Evolutionary conservation across 2,888 invertebrate genomes (phyloP), one percentile per base, ranked within the genome.

Genomic region (Dorcus parallelipipedus): DNA sequence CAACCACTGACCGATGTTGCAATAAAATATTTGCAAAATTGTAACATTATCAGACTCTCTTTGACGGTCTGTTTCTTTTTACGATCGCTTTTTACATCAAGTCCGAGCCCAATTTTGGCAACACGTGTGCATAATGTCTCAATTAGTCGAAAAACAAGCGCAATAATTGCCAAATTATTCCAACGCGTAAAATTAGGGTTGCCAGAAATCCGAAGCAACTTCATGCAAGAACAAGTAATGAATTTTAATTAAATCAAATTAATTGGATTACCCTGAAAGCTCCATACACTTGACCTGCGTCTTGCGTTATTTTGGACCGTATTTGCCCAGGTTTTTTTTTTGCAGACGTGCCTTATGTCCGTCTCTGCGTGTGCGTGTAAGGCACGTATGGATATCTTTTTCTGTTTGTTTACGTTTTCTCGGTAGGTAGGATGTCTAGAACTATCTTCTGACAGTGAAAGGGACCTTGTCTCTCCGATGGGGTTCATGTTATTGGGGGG

Each of bases 391-490:
- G 2, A 47, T 39, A 1, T 54, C 49, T 54, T 49, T 49, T 40
- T 41, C 23, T 26, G 49, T 43, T 43, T 23, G 40, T 38, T 58
- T 54, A 54, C 43, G 48, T 42, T 43, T 49, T 45, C 47, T 52
- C 1, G 51, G 38, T 52, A 45, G 51, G 51, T 49, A 43, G 52
- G 65, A 64, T 67, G 61, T 62, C 60, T 60, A 56, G 59, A 55
- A 60, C 56, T 53, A 56, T 60, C 60, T 55, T 60, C 53, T 59
- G 59, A 62, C 59, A 69, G 76, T 75, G 75, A 76, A 76, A 76
- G 76, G 76, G 71, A 77, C 77, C 76, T 77, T 76, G 76, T 72
- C 72, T 70, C 70, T 71, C 73, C 64, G 71, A 71, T 70, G 72
- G 69, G 67, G 68, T 62, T 61, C 55, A 57, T 60, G 63, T 57